These are phyloP conservation scores for Ceyx margarethae DNA, from an alignment of 2,113 vertebrate species.

Conservation along the genomic window DNA sequence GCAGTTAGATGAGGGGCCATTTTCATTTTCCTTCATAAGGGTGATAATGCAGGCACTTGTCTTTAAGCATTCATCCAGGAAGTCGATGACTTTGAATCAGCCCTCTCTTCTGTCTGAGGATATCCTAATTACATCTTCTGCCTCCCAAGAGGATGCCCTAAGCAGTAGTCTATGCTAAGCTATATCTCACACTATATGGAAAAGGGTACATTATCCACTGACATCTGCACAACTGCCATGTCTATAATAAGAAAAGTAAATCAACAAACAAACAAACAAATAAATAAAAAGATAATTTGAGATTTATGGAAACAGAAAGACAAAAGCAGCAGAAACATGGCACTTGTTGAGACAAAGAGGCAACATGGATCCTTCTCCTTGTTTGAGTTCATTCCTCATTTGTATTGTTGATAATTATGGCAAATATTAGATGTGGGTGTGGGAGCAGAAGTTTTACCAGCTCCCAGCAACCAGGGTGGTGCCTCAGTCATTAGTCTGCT, in stretches of 20 bases:
- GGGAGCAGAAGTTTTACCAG: background rate
- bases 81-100: constrained; percentile 21
- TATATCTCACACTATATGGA: background rate
- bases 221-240: background rate
- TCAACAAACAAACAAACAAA: no score
- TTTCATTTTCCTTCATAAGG: constrained; percentile 55
- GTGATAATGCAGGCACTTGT: constrained; percentile 57
- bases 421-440: background rate
- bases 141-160: background rate
- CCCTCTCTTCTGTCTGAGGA: constrained; percentile 5
- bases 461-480: background rate
- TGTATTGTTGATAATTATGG: background rate
- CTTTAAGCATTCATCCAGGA: constrained; percentile 53
- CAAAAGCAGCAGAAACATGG: background rate
- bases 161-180: background rate
- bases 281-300: background rate
- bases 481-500: background rate
- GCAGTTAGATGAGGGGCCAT: constrained; percentile 47
- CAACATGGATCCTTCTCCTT: background rate
- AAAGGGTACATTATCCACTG: background rate
- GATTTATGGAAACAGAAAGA: background rate
- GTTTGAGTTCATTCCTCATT: background rate
- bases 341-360: background rate
- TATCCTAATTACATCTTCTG: constrained; percentile 33
- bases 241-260: background rate